These are phyloP conservation scores for Tenebrio molitor DNA, from an alignment of 1,140 invertebrate genomes.

Conservation along the genomic window DNA sequence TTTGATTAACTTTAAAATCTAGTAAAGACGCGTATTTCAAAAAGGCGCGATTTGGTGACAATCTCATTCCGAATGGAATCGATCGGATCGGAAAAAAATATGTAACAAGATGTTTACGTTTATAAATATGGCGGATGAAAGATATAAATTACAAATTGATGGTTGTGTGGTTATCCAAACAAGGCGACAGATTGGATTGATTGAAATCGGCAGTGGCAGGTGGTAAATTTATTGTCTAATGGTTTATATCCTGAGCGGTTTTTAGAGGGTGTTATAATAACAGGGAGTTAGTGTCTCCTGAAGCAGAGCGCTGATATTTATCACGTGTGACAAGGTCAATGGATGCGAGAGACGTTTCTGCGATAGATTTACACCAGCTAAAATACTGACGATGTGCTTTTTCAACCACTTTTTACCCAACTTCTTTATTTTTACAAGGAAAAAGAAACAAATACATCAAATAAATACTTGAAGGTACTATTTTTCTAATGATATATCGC, in stretches of 20 bases:
- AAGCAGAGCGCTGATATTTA: conserved; percentile 46
- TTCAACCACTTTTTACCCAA: conserved; percentile 40
- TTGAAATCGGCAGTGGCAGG: conserved; percentile 47
- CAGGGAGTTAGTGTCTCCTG: conserved; percentile 45
- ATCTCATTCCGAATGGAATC: conserved; percentile 1
- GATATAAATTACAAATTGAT: conserved; percentile 45
- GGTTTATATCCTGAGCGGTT: conserved; percentile 47
- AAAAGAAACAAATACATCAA: conserved; percentile 39
- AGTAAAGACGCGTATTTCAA: conserved; percentile 5
- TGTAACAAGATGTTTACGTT: conserved; percentile 38
- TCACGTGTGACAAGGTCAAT: conserved; percentile 46
- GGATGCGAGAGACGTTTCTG: conserved; percentile 47
- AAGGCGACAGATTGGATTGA: conserved; percentile 45
- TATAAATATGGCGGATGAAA: conserved; percentile 25
- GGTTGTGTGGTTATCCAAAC: conserved; percentile 37
- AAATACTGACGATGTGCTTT: conserved; percentile 47
- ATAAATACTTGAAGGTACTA: conserved; percentile 33
- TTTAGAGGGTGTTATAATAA: conserved; percentile 48
- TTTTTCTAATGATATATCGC: conserved; percentile 27
- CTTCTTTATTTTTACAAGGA: conserved; percentile 33
- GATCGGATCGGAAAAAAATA: conserved; percentile 3
- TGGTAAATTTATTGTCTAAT: conserved; percentile 47
- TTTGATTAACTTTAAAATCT: conserved; percentile 18
- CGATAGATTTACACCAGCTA: conserved; percentile 47
- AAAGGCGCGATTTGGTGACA: background rate